Base-by-base conservation (phyloP, 2,113 vertebrate genomes). In the Hippocampus mohnikei region DNA sequence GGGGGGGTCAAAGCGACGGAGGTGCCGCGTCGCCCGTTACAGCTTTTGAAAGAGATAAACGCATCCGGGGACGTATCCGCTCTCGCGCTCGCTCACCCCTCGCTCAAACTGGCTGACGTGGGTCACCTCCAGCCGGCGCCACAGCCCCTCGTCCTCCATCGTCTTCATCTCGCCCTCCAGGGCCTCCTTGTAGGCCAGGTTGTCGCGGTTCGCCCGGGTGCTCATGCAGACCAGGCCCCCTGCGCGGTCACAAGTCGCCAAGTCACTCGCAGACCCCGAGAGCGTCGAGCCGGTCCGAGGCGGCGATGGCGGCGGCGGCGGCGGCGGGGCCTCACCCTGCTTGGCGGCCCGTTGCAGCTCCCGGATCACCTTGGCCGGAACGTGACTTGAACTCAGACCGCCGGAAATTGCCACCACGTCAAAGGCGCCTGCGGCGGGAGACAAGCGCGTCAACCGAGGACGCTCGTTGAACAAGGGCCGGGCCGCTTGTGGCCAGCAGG, bases 211-310 rank as follows among this genome's bases (percentile, higher is more conserved):
- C 69, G 76, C 81, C 82, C 95, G 92, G 0, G 95, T 96, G 0
- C 95, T 98, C 92, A 98, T 90, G 86, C 96, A 98, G 64, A 96
- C 41, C 44, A 90, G 90, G 5, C 96, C 96, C 4, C 95, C 96
- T 96, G 76, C 65, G 94, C 77, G 72, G 5, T 8, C 15, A 33
- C 3, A 11, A 16, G 50, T 37, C 1, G 16, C 37, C 2, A 7
- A 50, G 48, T 8, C 12, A 3, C n/a, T 27, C 13, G 5, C 13
- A 15, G 21, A 12, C 3, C 25, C n/a, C 3, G 13, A 64, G 33
- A 64, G 21, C 10, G 25, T 11, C 29, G 5, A 18, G 1, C 16
- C 3, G 10, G 33, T 41, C 29, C 3, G 33, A 37, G 33, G 33
- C 33, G 33, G 33, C 27, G 27, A 2, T 2, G 27, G 27, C 27